phyloP scores from a whole-genome alignment of 2,797 vertebrate genomes.

The Acipenser transmontanus region DNA sequence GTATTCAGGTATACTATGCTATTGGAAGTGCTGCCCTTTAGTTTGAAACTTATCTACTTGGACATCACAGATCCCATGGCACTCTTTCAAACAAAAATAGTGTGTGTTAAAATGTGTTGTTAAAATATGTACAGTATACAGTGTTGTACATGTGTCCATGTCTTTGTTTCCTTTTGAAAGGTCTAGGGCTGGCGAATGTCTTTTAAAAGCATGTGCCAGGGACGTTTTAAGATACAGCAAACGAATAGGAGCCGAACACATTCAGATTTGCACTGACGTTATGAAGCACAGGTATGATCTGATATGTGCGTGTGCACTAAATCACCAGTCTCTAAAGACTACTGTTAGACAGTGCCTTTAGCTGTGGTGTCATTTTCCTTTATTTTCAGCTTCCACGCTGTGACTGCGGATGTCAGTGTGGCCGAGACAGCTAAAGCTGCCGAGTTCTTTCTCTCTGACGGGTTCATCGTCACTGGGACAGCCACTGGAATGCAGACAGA shows the following conservation, averaged over 20 bases:
- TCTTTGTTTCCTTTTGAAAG: no score
- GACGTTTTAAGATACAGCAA: slow-evolving; percentile 72
- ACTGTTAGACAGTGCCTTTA: not conserved
- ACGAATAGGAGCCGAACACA: slow-evolving; percentile 68
- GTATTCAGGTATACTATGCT: no score
- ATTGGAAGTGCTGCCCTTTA: no score
- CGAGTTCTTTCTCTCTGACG: slow-evolving; percentile 77
- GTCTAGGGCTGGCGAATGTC: slow-evolving; percentile 60
- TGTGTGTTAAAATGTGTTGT: no score
- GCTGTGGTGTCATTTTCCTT: not conserved
- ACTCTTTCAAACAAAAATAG: no score
- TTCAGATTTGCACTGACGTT: slow-evolving; percentile 81
- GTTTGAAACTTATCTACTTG: no score
- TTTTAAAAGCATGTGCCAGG: slow-evolving; percentile 77
- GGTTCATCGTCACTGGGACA: slow-evolving; percentile 68
- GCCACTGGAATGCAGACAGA: slow-evolving; percentile 63
- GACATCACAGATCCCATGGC: no score
- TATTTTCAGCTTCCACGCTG: slow-evolving; percentile 62
- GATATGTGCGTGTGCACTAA: not conserved
- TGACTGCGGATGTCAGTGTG: slow-evolving; percentile 70
- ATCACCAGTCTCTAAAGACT: not conserved
- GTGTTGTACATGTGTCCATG: no score
- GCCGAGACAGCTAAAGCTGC: slow-evolving; percentile 67
- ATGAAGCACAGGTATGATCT: slow-evolving; percentile 76
- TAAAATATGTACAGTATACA: no score